Conservation (phyloP, 2,113 vertebrate species). For the Hylia prasina region DNA sequence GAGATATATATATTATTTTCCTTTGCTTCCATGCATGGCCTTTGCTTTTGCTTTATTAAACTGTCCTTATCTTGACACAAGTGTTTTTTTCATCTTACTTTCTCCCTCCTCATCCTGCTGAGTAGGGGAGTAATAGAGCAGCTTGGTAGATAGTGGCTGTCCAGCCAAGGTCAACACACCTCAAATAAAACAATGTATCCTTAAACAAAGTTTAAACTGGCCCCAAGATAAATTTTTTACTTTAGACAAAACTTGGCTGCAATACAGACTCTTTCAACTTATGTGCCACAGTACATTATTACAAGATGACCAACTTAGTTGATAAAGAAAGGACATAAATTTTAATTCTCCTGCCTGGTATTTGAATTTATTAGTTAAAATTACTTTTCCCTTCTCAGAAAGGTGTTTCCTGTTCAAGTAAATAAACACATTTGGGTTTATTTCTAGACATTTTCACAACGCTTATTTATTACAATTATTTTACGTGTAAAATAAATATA, state of each 20-base stretch:
- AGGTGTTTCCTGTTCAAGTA: background rate
- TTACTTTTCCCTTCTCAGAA: background rate
- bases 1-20: background rate
- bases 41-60: background rate
- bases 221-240: background rate
- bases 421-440: background rate
- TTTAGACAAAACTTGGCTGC: background rate
- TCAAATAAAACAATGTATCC: background rate
- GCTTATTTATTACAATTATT: background rate
- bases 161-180: background rate
- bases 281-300: background rate
- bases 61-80: background rate
- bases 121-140: background rate
- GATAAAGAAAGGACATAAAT: background rate
- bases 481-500: background rate
- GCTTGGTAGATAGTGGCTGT: background rate
- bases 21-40: background rate
- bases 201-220: background rate
- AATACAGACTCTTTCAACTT: background rate
- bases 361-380: background rate
- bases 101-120: background rate
- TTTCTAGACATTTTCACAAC: background rate
- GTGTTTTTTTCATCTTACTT: background rate
- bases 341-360: background rate
- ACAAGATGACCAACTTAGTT: background rate